These are phyloP conservation scores for Ceratina japonica DNA, from an alignment of 1,140 invertebrate genomes.

Conservation along the genomic window DNA sequence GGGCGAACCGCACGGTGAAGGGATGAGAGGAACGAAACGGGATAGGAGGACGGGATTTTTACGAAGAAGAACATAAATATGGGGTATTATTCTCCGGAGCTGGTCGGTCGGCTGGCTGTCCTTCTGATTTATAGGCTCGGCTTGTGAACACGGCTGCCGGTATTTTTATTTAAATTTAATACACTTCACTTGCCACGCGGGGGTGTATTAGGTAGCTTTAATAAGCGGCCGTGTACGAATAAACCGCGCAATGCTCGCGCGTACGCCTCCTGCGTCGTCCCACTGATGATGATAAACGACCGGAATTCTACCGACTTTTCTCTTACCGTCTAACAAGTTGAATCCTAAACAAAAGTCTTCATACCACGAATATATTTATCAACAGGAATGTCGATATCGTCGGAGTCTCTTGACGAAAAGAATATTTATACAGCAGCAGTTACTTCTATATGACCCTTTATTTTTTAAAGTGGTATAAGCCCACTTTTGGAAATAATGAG, in stretches of 20 bases:
- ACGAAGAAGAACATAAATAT: slow-evolving; percentile 77
- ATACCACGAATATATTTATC: not conserved
- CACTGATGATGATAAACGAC: slow-evolving; percentile 62
- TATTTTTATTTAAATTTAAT: slow-evolving; percentile 81
- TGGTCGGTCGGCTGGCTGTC: slow-evolving; percentile 72
- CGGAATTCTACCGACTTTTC: slow-evolving; percentile 45
- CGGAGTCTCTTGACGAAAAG: too few species aligned
- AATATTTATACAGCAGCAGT: too few species aligned
- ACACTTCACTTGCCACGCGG: slow-evolving; percentile 71
- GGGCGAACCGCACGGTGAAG: slow-evolving; percentile 10
- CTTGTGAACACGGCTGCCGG: slow-evolving; percentile 77
- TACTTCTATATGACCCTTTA: too few species aligned
- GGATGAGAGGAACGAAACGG: slow-evolving; percentile 52
- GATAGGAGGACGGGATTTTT: slow-evolving; percentile 71
- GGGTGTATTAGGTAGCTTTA: slow-evolving; percentile 74
- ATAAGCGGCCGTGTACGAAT: slow-evolving; percentile 60
- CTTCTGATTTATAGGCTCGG: slow-evolving; percentile 77
- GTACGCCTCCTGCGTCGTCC: slow-evolving; percentile 19
- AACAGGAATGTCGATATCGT: not conserved
- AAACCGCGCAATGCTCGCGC: slow-evolving; percentile 43
- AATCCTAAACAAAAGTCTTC: slow-evolving; percentile 24
- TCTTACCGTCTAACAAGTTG: slow-evolving; percentile 24
- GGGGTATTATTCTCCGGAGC: slow-evolving; percentile 76
- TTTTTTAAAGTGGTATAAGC: too few species aligned
- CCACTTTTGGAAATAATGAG: too few species aligned